phyloP scores from a whole-genome alignment of 2,888 invertebrate genomes.

The Diaphora mendica region DNA sequence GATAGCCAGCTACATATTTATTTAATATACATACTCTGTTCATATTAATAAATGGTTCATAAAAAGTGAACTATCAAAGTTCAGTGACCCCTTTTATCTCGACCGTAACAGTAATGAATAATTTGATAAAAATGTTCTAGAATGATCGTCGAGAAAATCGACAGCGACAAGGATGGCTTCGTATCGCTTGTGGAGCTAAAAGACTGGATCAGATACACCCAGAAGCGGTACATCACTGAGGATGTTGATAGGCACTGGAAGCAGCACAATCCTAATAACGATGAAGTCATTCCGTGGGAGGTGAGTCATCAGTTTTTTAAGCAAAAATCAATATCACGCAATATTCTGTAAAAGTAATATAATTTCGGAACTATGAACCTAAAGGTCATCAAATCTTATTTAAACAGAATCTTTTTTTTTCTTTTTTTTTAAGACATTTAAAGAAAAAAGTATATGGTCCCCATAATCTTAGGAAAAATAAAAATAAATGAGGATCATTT shows the following conservation, averaged over 20 bases:
- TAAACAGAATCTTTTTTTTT: too few species aligned
- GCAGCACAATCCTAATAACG: conserved; percentile 93
- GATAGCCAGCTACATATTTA: not conserved
- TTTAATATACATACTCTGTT: not conserved
- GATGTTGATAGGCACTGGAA: conserved; percentile 98
- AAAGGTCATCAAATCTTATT: too few species aligned
- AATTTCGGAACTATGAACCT: too few species aligned
- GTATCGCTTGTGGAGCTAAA: conserved; percentile 95
- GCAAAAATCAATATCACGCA: not conserved
- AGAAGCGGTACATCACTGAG: conserved; percentile 95
- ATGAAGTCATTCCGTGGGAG: conserved; percentile 93
- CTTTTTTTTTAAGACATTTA: too few species aligned
- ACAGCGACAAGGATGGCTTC: conserved; percentile 93
- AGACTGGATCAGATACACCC: conserved; percentile 98
- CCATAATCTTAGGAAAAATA: too few species aligned
- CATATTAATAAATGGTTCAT: conserved; percentile 9
- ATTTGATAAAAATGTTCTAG: conserved; percentile 80
- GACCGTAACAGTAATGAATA: conserved; percentile 19
- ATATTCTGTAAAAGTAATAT: too few species aligned
- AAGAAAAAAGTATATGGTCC: too few species aligned
- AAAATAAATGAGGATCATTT: not conserved
- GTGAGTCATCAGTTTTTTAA: conserved; percentile 61
- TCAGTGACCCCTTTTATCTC: conserved; percentile 55
- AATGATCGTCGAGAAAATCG: conserved; percentile 97
- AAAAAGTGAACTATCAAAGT: conserved; percentile 35